Evolutionary conservation across 2,888 invertebrate genomes (phyloP).

Genomic region (Dryobotodes eremita): DNA sequence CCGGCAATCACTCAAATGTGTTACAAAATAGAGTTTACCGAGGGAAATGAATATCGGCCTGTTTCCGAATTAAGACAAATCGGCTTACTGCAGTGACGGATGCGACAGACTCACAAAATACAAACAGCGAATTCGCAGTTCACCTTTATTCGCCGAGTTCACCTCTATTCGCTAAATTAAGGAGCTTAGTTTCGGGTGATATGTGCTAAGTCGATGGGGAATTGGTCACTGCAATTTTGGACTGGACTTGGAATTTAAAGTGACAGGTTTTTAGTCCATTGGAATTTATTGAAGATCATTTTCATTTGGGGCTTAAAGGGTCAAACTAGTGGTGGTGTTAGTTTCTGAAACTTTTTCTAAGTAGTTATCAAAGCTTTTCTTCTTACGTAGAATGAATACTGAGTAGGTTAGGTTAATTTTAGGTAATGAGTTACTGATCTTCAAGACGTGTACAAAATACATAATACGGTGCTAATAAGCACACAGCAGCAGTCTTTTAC

Average conservation of each 20-base stretch:
- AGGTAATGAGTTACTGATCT: background rate
- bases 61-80: conserved; percentile 80
- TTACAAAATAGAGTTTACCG: conserved; percentile 73
- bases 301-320: background rate
- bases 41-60: conserved; percentile 76
- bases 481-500: too few species aligned
- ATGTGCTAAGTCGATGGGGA: conserved; percentile 51
- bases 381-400: background rate
- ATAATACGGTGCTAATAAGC: background rate
- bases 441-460: background rate
- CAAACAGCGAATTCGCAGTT: conserved; percentile 63
- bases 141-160: conserved; percentile 53
- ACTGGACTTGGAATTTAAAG: conserved; percentile 21
- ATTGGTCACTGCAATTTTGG: conserved; percentile 45
- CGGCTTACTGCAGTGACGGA: conserved; percentile 72
- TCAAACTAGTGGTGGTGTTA: background rate
- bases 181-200: conserved; percentile 48
- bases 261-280: conserved; percentile 2
- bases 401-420: background rate
- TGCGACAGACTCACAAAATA: conserved; percentile 61
- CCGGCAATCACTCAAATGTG: conserved; percentile 74
- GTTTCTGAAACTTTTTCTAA: background rate
- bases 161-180: conserved; percentile 60
- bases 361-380: background rate
- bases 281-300: conserved; percentile 8